A percentile compares a stretch with the other conserved stretches of the same genome.
Evolutionary conservation across 1,140 invertebrate genomes (phyloP).

Genomic region (Octopus bimaculoides): DNA sequence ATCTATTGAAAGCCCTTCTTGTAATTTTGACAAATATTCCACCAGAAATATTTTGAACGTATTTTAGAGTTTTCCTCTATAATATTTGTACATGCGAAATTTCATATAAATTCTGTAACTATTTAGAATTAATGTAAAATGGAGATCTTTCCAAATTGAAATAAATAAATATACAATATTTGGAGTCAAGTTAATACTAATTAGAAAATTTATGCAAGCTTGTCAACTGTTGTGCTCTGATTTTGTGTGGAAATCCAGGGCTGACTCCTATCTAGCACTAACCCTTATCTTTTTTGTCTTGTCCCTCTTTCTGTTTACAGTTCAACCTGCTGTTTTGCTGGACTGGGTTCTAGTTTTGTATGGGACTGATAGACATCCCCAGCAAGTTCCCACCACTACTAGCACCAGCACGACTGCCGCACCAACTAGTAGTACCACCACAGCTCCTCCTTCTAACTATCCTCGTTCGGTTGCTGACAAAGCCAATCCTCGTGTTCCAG

Average conservation of each 20-base stretch:
- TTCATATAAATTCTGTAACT: no score
- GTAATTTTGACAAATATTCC: no score
- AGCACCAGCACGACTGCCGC: slow-evolving; percentile 27
- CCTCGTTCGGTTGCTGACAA: background rate
- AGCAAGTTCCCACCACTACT: slow-evolving; percentile 31
- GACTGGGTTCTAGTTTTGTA: slow-evolving; percentile 53
- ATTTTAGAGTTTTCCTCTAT: no score
- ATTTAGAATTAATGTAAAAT: no score
- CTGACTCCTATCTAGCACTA: background rate
- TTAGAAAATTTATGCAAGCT: no score
- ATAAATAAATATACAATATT: no score
- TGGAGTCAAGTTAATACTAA: no score
- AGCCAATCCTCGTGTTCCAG: background rate
- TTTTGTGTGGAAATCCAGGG: background rate
- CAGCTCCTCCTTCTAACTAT: slow-evolving; percentile 11
- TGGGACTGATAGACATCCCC: slow-evolving; percentile 49
- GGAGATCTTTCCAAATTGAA: no score
- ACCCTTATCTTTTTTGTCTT: slow-evolving; percentile 20
- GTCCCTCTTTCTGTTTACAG: slow-evolving; percentile 44
- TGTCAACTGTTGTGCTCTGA: background rate
- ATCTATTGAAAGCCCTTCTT: no score
- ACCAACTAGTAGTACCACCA: slow-evolving; percentile 23
- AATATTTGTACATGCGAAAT: no score
- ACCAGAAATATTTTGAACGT: no score
- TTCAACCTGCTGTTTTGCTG: slow-evolving; percentile 41